These are phyloP conservation scores for Cinara cedri DNA, from an alignment of 2,888 invertebrate species.

Conservation along the genomic window DNA sequence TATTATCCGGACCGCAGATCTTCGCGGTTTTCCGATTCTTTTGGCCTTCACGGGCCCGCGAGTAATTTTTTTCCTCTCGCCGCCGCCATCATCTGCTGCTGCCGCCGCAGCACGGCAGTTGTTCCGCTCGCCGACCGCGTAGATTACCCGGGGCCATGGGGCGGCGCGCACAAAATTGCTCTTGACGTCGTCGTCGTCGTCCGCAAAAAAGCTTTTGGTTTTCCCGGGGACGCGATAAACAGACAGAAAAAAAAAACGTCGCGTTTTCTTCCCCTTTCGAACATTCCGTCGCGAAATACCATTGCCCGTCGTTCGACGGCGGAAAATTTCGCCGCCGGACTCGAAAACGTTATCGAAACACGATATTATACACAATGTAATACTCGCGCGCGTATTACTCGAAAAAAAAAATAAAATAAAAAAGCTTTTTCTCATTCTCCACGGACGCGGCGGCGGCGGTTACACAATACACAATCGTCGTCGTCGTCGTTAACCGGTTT, in stretches of 20 bases:
- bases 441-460: neutral
- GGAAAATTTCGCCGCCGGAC: conserved; percentile 22
- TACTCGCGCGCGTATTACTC: neutral
- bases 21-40: conserved; percentile 47
- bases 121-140: conserved; percentile 44
- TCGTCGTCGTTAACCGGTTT: conserved; percentile 49
- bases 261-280: neutral
- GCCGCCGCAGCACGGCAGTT: too few species aligned
- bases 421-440: conserved; percentile 34
- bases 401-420: too few species aligned
- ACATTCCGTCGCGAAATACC: neutral
- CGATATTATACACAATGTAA: too few species aligned
- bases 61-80: conserved; percentile 25
- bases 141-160: neutral
- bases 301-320: neutral
- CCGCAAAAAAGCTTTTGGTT: neutral
- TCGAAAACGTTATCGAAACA: conserved; percentile 22
- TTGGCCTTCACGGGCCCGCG: conserved; percentile 47
- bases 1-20: conserved; percentile 51
- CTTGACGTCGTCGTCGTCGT: too few species aligned
- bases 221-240: neutral
- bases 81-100: neutral
- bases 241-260: too few species aligned
- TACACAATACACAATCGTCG: conserved; percentile 24
- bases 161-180: neutral